A percentile compares a stretch with the other conserved stretches of the same genome.
Conservation (phyloP, 1,140 invertebrate species). For the Drosophila kohkoa region DNA sequence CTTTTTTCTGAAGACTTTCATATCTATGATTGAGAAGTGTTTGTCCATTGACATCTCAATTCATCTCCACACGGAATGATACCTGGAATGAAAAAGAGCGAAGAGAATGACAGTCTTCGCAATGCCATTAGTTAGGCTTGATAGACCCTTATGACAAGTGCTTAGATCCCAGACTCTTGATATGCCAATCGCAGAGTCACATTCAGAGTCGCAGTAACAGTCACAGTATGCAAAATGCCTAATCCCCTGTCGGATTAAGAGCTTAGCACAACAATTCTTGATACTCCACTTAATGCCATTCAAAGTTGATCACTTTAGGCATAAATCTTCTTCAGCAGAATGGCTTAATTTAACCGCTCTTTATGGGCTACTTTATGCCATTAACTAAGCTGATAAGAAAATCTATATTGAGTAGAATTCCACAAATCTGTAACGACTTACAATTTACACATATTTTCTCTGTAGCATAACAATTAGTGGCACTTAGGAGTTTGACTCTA, state of each 20-base stretch:
- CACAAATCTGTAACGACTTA: not conserved
- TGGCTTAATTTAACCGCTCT: slow-evolving; percentile 12
- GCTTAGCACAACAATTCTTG: slow-evolving; percentile 35
- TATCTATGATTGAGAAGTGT: slow-evolving; percentile 74
- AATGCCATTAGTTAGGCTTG: slow-evolving; percentile 39
- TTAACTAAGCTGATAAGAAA: slow-evolving; percentile 19
- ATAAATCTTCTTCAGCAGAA: slow-evolving; percentile 30
- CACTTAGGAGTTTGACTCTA: too few relatives aligned
- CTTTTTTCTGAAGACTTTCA: slow-evolving; percentile 7
- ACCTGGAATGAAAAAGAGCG: slow-evolving; percentile 24
- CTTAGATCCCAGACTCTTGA: slow-evolving; percentile 58
- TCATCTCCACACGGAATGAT: slow-evolving; percentile 15
- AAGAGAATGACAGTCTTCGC: slow-evolving; percentile 9
- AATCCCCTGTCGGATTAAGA: slow-evolving; percentile 67
- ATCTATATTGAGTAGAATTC: not conserved
- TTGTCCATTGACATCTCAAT: slow-evolving; percentile 62
- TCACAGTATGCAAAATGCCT: slow-evolving; percentile 60
- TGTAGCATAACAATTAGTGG: too few relatives aligned
- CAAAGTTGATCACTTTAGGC: slow-evolving; percentile 29
- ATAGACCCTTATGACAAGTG: slow-evolving; percentile 42
- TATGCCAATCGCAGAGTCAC: slow-evolving; percentile 54
- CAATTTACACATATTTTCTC: too few relatives aligned
- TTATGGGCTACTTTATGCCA: slow-evolving; percentile 4
- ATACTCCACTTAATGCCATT: slow-evolving; percentile 48
- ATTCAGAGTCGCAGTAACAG: slow-evolving; percentile 11